phyloP scores from a whole-genome alignment of 2,797 vertebrate species.

The Lateolabrax maculatus region DNA sequence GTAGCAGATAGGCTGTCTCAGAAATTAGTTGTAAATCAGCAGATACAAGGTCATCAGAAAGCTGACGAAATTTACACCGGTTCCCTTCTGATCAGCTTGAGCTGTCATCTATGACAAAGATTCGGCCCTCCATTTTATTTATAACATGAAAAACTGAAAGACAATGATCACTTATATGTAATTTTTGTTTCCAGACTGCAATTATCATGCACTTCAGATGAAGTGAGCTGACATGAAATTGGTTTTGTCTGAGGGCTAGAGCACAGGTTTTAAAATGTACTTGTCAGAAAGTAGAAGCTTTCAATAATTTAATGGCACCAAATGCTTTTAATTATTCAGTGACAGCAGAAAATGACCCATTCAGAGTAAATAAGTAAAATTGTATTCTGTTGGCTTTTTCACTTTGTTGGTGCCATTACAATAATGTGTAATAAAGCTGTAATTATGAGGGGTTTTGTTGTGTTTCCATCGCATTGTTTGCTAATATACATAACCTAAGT shows the following conservation, averaged over 20 bases:
- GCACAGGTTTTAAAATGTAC: slow-evolving; percentile 9
- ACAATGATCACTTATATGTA: slow-evolving; percentile 4
- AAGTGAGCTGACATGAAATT: background rate
- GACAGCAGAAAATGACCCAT: background rate
- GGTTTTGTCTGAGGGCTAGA: slow-evolving; percentile 2
- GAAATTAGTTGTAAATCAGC: background rate
- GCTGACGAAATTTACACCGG: background rate
- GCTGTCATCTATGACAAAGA: background rate
- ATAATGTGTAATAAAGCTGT: slow-evolving; percentile 14
- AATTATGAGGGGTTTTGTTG: background rate
- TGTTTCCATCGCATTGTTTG: background rate
- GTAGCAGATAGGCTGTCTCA: background rate
- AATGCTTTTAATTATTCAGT: slow-evolving; percentile 25
- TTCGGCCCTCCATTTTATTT: background rate
- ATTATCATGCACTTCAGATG: background rate
- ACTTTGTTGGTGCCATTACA: background rate
- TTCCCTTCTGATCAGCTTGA: background rate
- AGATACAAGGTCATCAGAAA: background rate
- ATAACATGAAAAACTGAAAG: background rate
- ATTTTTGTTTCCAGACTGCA: background rate
- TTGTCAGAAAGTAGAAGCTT: slow-evolving; percentile 6
- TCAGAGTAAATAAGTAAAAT: background rate
- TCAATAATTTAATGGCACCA: slow-evolving; percentile 15
- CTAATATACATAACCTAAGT: background rate
- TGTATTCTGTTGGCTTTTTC: background rate